Base-by-base conservation (phyloP, 2,888 invertebrate species). In the Syritta pipiens region DNA sequence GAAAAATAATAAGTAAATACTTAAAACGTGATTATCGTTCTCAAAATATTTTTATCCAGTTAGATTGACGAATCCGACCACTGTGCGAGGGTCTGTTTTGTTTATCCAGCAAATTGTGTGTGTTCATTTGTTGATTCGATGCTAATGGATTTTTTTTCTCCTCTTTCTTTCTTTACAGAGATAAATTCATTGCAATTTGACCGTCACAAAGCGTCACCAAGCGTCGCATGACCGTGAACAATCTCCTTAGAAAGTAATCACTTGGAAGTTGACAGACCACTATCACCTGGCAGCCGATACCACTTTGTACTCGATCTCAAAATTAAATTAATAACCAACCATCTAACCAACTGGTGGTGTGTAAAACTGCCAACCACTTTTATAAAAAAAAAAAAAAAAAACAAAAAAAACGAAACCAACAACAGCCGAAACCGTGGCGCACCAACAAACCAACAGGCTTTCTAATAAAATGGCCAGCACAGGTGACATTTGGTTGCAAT, bases 401-500 rank as follows among this genome's bases (percentile, higher is more conserved):
- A n/a, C n/a, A n/a, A n/a, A n/a, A n/a, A n/a, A n/a, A n/a, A n/a
- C n/a, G n/a, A n/a, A n/a, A n/a, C n/a, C n/a, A n/a, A n/a, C n/a
- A n/a, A 77, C 63, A 65, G 55, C 74, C 68, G 75, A 68, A 81
- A 85, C 57, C 83, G 83, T 84, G 84, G 84, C 85, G 83, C 82
- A 81, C 76, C 82, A 79, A 82, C 81, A 65, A 67, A 74, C 79
- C 72, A 82, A 75, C 82, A 76, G 81, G 68, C 81, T 76, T 72
- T 81, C 55, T 44, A 84, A 83, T 44, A 89, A 88, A 89, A 93
- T 93, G 93, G 92, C 93, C 60, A 92, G 91, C 84, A 93, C 94
- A 83, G 94, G 94, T 81, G 96, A 96, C 88, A 92, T 96, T 85
- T 96, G 96, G 95, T 92, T 96, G 83, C 96, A 96, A 86, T 96